Percentiles rank a stretch among this genome's conserved stretches.
Evolutionary conservation across 2,888 invertebrate genomes (phyloP).

Genomic region (Dicycla oo): DNA sequence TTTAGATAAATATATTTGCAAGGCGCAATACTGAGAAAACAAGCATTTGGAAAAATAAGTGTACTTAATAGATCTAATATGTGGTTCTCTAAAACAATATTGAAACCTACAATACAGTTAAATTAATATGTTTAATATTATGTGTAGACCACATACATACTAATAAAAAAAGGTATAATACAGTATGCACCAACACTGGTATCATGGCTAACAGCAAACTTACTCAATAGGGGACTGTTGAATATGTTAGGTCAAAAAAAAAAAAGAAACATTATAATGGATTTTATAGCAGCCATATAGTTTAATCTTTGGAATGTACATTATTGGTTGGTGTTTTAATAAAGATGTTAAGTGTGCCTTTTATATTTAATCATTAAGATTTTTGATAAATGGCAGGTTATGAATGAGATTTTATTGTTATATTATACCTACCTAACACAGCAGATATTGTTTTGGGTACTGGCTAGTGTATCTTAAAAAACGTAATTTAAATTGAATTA

Average conservation of each 20-base stretch:
- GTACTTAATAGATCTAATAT: conserved; percentile 4
- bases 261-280: conserved; percentile 18
- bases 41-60: conserved; percentile 21
- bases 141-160: neutral
- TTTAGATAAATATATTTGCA: conserved; percentile 24
- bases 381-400: conserved; percentile 6
- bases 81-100: conserved; percentile 14
- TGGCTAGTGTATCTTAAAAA: neutral
- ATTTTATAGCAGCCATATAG: conserved; percentile 40
- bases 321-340: conserved; percentile 21
- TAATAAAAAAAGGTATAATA: neutral
- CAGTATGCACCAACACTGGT: conserved; percentile 13
- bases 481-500: neutral
- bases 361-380: neutral
- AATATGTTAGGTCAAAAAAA: conserved; percentile 21
- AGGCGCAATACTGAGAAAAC: conserved; percentile 7
- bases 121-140: conserved; percentile 2
- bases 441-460: neutral
- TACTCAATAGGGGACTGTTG: neutral
- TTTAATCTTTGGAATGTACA: conserved; percentile 59
- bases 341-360: conserved; percentile 12
- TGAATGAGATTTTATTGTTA: neutral
- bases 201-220: conserved; percentile 13
- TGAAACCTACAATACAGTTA: conserved; percentile 14
- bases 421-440: neutral